phyloP scores from a whole-genome alignment of 2,797 vertebrate genomes.

The Fundulus diaphanus region DNA sequence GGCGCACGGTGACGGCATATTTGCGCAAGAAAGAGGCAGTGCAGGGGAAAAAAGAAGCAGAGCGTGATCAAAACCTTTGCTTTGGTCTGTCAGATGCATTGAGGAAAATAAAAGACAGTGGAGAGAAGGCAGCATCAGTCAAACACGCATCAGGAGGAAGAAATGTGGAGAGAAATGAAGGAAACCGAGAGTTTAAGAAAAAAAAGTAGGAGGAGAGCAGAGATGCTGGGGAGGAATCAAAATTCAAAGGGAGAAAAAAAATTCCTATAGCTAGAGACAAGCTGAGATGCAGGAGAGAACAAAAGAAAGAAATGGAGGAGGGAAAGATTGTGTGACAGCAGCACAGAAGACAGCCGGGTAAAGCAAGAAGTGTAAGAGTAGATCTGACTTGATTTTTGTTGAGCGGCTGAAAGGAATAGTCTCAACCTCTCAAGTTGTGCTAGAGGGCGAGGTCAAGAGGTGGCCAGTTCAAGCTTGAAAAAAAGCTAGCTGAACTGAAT shows the following conservation, averaged over 20 bases:
- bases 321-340: constrained; percentile 43
- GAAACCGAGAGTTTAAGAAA: constrained; percentile 38
- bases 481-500: neutral
- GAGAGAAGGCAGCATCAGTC: constrained; percentile 26
- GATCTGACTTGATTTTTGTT: constrained; percentile 45
- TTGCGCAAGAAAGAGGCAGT: constrained; percentile 1
- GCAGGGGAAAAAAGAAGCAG: constrained; percentile 5
- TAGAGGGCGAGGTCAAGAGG: constrained; percentile 7
- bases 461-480: neutral
- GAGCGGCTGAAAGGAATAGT: constrained; percentile 30
- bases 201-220: constrained; percentile 30
- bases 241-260: constrained; percentile 57
- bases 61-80: constrained; percentile 54
- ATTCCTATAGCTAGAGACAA: constrained; percentile 35
- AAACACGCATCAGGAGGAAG: constrained; percentile 27
- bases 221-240: constrained; percentile 56
- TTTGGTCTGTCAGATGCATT: constrained; percentile 39
- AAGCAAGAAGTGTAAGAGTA: constrained; percentile 22
- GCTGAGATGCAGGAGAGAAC: constrained; percentile 41
- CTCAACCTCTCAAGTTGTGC: constrained; percentile 24
- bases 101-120: constrained; percentile 48
- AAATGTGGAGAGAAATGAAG: constrained; percentile 18
- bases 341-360: constrained; percentile 9
- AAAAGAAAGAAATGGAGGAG: constrained; percentile 42
- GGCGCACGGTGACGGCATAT: constrained; percentile 23